A percentile compares a stretch with the other conserved stretches of the same genome.
Evolutionary conservation across 2,797 vertebrate genomes (phyloP).

Genomic region (Phaenicophaeus curvirostris): DNA sequence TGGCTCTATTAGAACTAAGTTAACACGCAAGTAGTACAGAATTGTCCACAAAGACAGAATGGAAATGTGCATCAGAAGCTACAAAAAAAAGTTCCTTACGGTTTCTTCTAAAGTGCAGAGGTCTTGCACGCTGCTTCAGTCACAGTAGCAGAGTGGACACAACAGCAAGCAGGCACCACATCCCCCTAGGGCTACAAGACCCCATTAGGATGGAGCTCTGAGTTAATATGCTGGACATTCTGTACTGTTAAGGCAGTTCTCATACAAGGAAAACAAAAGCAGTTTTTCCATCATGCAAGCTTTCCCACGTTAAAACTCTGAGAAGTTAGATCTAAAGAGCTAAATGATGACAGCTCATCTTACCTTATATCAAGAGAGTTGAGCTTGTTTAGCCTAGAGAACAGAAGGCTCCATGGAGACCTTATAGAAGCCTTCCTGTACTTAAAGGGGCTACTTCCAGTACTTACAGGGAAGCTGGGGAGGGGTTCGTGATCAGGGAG

Average conservation of each 20-base stretch:
- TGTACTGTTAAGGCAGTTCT: background rate
- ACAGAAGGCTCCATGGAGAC: no score
- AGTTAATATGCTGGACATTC: background rate
- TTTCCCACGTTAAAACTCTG: background rate
- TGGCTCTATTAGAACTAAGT: background rate
- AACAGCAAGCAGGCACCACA: background rate
- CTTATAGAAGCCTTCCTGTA: no score
- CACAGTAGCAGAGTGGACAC: background rate
- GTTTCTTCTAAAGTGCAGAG: background rate
- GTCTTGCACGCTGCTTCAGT: background rate
- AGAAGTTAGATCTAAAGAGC: background rate
- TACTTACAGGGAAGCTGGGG: no score
- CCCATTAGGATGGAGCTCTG: background rate
- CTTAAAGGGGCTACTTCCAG: no score
- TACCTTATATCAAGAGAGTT: background rate
- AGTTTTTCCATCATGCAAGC: background rate
- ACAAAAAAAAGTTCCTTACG: background rate
- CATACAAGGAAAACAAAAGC: background rate
- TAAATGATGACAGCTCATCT: background rate
- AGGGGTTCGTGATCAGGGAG: no score
- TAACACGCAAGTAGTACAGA: background rate
- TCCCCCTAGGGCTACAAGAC: background rate
- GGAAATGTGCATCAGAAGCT: background rate
- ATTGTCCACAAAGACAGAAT: background rate
- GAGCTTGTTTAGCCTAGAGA: no score